Percentiles rank a stretch among this genome's conserved stretches.
Conservation (phyloP, 1,140 invertebrate genomes). For the Adelges cooleyi region DNA sequence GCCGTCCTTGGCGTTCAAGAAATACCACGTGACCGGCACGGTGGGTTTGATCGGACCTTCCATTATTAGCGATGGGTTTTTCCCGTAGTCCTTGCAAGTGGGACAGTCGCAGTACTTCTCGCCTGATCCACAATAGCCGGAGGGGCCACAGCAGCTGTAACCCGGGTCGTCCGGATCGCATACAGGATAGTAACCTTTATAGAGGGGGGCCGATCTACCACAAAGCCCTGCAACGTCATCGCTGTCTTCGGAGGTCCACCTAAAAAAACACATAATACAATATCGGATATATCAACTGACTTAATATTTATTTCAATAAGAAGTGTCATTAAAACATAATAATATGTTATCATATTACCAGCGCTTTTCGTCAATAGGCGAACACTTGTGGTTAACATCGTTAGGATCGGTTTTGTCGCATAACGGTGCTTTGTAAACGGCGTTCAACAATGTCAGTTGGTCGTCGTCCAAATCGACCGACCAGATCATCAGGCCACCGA, state of each 20-base stretch:
- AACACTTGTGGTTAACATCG: conserved; percentile 31
- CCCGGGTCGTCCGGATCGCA: conserved; percentile 33
- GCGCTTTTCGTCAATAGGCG: conserved; percentile 30
- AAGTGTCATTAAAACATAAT: not conserved
- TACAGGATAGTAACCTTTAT: conserved; percentile 32
- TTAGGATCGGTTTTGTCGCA: conserved; percentile 21
- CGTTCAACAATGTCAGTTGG: conserved; percentile 27
- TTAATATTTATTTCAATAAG: not conserved
- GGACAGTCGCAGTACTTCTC: conserved; percentile 31
- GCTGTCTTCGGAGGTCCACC: conserved; percentile 31
- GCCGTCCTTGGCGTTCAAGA: conserved; percentile 28
- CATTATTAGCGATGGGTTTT: conserved; percentile 30
- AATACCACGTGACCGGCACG: conserved; percentile 30
- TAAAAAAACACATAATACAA: not conserved
- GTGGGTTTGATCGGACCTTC: conserved; percentile 30
- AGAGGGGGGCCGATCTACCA: conserved; percentile 30
- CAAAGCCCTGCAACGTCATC: conserved; percentile 31
- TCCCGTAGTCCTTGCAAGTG: conserved; percentile 29
- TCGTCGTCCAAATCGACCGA: conserved; percentile 30
- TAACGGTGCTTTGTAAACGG: conserved; percentile 7
- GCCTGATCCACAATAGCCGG: conserved; percentile 31
- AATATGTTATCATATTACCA: not conserved
- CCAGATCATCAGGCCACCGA: conserved; percentile 32
- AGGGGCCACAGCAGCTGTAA: conserved; percentile 31
- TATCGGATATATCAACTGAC: not conserved